A percentile compares a stretch with the other conserved stretches of the same genome.
phyloP scores from a whole-genome alignment of 2,113 vertebrate species.

The Melanotaenia duboulayi region DNA sequence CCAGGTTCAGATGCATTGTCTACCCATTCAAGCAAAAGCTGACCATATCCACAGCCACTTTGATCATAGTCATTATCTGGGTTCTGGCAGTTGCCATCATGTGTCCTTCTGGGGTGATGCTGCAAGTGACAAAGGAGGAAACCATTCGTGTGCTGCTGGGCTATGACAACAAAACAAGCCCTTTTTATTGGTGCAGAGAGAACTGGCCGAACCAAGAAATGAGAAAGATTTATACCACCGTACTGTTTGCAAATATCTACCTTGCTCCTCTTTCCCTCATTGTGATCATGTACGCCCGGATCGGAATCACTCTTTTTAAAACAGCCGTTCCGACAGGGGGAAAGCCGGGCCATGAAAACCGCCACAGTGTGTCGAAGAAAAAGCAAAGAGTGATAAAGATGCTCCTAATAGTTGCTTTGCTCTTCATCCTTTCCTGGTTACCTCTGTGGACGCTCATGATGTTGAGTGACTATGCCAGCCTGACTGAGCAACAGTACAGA shows the following conservation, averaged over 20 bases:
- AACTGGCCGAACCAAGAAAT: slow-evolving; percentile 91
- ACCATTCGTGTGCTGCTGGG: slow-evolving; percentile 84
- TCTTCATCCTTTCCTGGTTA: slow-evolving; percentile 93
- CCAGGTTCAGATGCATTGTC: slow-evolving; percentile 90
- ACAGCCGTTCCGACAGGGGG: slow-evolving; percentile 56
- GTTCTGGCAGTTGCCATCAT: slow-evolving; percentile 89
- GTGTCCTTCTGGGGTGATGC: slow-evolving; percentile 92
- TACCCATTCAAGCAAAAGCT: slow-evolving; percentile 94
- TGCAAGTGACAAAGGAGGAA: slow-evolving; percentile 88
- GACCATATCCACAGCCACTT: slow-evolving; percentile 80
- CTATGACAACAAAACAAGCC: slow-evolving; percentile 80
- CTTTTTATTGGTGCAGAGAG: slow-evolving; percentile 92
- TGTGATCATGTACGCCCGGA: slow-evolving; percentile 88
- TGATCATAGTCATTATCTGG: slow-evolving; percentile 89
- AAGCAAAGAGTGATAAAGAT: slow-evolving; percentile 91
- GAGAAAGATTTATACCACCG: slow-evolving; percentile 92
- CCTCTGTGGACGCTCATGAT: slow-evolving; percentile 95
- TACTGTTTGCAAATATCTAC: slow-evolving; percentile 93
- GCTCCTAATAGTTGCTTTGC: slow-evolving; percentile 88
- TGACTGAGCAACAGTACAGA: slow-evolving; percentile 82
- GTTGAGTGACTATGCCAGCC: slow-evolving; percentile 89
- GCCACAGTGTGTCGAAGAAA: slow-evolving; percentile 83
- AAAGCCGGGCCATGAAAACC: slow-evolving; percentile 79
- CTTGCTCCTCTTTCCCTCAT: slow-evolving; percentile 90
- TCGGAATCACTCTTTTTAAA: slow-evolving; percentile 88